Base-by-base conservation (phyloP, 2,797 vertebrate genomes). In the Carcharodon carcharias region DNA sequence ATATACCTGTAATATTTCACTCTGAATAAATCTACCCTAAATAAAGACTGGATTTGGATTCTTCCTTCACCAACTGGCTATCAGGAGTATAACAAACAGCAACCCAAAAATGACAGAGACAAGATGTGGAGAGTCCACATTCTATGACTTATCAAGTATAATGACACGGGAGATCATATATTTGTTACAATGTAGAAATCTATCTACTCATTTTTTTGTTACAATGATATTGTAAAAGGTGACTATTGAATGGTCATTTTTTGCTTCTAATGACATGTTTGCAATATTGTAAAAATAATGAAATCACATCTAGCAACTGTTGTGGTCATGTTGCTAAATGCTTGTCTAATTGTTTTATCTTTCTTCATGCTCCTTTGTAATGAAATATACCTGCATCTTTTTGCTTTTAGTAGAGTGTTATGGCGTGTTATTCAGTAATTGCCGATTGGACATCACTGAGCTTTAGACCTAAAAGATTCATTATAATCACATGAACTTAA, bases 401-500 rank as follows among this genome's bases (percentile, higher is more conserved):
- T 54, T 58, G 23, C 54, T 89, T 35, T 69, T 0, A 50, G 28
- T 50, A 95, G 12, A 50, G 9, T 16, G 69, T 69, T 12, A n/a
- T n/a, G 28, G 50, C 50, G 95, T 56, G 14, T 56, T 95, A 69
- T 67, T 56, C 31, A 54, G 11, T 73, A 26, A 18, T 35, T 95
- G 45, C 28, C 16, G 31, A 95, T 54, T 73, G 94, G 93, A 7
- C 26, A 35, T 77, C 69, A 50, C 23, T 28, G n/a, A 95, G 65
- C 65, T 23, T 7, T 73, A 56, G 69, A 12, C 31, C 69, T 77
- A 95, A 95, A 73, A 56, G 11, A 56, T 71, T 95, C 50, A 95
- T 77, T 35, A 54, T 73, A 95, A 95, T 95, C 94, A 95, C 94
- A 95, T 95, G 94, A 35, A 95, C 28, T 6, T 31, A 56, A 35